These are phyloP conservation scores for Elephantulus edwardii DNA, from an alignment of 2,113 vertebrate species.

Conservation along the genomic window DNA sequence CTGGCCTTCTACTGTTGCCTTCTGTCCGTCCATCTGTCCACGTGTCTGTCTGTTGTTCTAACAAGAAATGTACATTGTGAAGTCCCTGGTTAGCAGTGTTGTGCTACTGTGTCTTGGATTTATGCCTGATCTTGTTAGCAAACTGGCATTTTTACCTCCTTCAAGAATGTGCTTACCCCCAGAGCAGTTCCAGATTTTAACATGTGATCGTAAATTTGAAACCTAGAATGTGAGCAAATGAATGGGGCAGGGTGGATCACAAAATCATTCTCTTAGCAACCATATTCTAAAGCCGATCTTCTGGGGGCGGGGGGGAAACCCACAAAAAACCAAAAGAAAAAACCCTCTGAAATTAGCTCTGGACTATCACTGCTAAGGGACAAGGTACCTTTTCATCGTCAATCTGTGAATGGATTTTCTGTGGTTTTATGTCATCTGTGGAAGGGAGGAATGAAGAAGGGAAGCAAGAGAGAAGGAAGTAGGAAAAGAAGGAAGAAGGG, in stretches of 20 bases:
- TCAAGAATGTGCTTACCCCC: constrained; percentile 29
- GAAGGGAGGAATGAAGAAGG: background rate
- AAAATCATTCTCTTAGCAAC: background rate
- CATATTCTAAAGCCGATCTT: constrained; percentile 34
- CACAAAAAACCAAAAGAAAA: too few species aligned
- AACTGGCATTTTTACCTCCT: constrained; percentile 13
- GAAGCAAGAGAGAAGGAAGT: too few species aligned
- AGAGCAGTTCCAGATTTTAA: constrained; percentile 26
- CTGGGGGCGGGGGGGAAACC: constrained; percentile 27
- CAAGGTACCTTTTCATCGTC: background rate
- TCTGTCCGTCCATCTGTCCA: constrained; percentile 10
- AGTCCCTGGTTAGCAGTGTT: constrained; percentile 62
- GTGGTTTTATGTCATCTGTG: background rate
- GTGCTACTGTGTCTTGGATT: constrained; percentile 50
- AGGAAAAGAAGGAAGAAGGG: too few species aligned
- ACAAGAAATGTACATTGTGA: constrained; percentile 37
- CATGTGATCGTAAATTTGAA: background rate
- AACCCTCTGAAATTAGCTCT: constrained; percentile 55
- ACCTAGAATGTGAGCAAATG: background rate
- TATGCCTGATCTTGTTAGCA: constrained; percentile 46
- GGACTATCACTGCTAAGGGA: background rate
- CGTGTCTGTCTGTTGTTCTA: constrained; percentile 58
- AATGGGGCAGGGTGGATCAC: background rate
- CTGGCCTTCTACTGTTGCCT: constrained; percentile 38
- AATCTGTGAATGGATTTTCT: constrained; percentile 1